Conservation (phyloP, 2,888 invertebrate species). For the Conomelus anceps region DNA sequence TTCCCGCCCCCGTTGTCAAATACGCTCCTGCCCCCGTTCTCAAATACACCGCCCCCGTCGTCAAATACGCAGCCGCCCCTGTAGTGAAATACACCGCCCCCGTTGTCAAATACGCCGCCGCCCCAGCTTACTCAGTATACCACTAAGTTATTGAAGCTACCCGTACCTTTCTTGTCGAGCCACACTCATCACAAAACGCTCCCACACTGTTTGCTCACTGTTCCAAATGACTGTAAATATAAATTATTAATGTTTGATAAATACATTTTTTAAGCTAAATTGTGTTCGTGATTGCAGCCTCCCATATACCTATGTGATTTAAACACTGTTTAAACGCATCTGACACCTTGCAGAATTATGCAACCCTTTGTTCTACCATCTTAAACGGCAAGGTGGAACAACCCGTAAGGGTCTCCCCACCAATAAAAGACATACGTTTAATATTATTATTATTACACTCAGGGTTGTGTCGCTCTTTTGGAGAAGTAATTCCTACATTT, state of each 20-base stretch:
- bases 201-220: background rate
- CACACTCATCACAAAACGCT: background rate
- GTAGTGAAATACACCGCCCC: slow-evolving; percentile 27
- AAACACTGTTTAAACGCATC: no score
- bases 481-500: no score
- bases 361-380: no score
- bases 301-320: no score
- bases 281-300: background rate
- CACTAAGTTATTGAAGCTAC: background rate
- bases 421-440: no score
- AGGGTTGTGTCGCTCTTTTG: no score
- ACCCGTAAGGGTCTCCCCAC: no score
- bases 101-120: slow-evolving; percentile 18
- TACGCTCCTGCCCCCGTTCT: slow-evolving; percentile 30
- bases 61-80: slow-evolving; percentile 27
- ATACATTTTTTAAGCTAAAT: background rate
- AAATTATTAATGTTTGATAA: background rate
- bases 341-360: no score
- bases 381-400: no score
- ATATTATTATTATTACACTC: no score
- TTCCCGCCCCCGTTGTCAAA: slow-evolving; percentile 30
- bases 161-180: no score
- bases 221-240: background rate
- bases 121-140: slow-evolving; percentile 11
- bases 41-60: slow-evolving; percentile 33